Conservation (phyloP, 2,888 invertebrate genomes). For the Dolomedes plantarius region DNA sequence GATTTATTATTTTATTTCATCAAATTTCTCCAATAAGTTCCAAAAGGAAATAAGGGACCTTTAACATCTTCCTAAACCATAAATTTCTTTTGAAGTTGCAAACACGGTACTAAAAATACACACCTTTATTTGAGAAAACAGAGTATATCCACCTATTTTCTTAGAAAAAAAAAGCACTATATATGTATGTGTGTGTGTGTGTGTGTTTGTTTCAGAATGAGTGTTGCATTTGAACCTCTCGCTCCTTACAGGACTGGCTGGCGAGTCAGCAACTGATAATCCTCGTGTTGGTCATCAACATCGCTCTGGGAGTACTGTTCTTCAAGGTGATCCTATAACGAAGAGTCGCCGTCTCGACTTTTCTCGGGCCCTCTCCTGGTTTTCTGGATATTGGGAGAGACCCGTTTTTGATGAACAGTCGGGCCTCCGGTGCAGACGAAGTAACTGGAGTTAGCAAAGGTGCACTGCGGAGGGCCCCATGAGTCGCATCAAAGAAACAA, state of each 20-base stretch:
- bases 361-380: conserved; percentile 19
- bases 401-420: not conserved
- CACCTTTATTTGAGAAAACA: too few species aligned
- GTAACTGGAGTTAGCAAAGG: not conserved
- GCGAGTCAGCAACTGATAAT: conserved; percentile 95
- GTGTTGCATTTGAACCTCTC: too few species aligned
- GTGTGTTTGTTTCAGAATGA: too few species aligned
- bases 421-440: not conserved
- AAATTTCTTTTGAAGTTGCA: too few species aligned
- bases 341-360: not conserved
- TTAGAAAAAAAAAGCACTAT: too few species aligned
- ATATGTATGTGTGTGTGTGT: too few species aligned
- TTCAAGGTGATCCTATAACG: conserved; percentile 83
- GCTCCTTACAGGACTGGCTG: conserved; percentile 86
- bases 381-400: not conserved
- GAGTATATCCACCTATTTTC: too few species aligned
- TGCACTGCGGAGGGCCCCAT: not conserved
- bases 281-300: conserved; percentile 93
- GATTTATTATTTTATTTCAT: too few species aligned
- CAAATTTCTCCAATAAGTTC: too few species aligned
- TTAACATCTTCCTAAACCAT: too few species aligned
- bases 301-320: conserved; percentile 95
- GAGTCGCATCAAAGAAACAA: not conserved
- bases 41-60: too few species aligned
- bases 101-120: too few species aligned